phyloP scores from a whole-genome alignment of 2,888 invertebrate species.

The Ashinkailepas kermadecensis region DNA sequence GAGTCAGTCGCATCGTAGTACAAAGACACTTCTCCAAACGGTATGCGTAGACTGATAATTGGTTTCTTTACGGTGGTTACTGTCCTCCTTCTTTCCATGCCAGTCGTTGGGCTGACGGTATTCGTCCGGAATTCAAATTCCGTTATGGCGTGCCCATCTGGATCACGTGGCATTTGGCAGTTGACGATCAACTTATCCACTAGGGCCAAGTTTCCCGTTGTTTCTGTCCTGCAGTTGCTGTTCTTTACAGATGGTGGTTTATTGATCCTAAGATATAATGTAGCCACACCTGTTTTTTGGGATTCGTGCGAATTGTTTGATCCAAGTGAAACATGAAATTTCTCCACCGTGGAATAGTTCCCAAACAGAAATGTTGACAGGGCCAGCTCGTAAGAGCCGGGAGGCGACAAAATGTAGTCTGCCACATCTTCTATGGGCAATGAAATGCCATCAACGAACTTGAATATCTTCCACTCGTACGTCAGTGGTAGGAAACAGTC shows the following conservation, averaged over 20 bases:
- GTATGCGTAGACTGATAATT: not conserved
- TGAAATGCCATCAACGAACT: not conserved
- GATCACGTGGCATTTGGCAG: not conserved
- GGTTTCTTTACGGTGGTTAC: not conserved
- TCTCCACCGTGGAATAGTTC: not conserved
- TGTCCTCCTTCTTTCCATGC: not conserved
- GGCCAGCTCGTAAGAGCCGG: not conserved
- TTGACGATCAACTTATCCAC: not conserved
- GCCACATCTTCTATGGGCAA: not conserved
- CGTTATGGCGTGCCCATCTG: not conserved
- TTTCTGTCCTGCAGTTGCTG: not conserved
- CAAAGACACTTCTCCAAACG: not conserved
- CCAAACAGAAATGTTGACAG: not conserved
- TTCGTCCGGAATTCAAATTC: not conserved
- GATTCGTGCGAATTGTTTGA: constrained; percentile 1
- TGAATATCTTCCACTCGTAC: not conserved
- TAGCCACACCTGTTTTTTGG: not conserved
- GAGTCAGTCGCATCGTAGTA: not conserved
- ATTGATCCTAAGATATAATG: not conserved
- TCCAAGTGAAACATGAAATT: not conserved
- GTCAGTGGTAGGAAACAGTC: constrained; percentile 12
- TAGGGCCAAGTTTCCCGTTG: not conserved
- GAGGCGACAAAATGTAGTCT: not conserved
- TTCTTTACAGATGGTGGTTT: constrained; percentile 4
- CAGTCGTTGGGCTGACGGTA: not conserved